phyloP scores from a whole-genome alignment of 2,113 vertebrate species.

The Tamias sibiricus region DNA sequence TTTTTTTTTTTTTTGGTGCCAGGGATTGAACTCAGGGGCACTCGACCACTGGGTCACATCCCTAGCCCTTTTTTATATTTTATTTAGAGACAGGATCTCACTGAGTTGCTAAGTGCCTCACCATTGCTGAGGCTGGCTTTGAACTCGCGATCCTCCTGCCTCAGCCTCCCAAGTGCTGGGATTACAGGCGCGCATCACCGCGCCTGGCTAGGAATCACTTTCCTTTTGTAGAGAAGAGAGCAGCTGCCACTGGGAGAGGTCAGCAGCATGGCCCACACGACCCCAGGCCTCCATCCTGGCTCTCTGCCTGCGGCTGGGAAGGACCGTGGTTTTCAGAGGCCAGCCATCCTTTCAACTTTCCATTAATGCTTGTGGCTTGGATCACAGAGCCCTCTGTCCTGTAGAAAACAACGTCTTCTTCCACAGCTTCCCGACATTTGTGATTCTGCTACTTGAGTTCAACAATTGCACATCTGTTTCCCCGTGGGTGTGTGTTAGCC shows the following conservation, averaged over 20 bases:
- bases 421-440: background rate
- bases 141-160: too few relatives aligned
- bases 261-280: accelerated
- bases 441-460: conserved; percentile 38
- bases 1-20: too few relatives aligned
- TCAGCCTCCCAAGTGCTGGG: too few relatives aligned
- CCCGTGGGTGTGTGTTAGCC: background rate
- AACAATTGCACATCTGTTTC: conserved; percentile 17
- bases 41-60: too few relatives aligned
- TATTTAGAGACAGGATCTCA: too few relatives aligned
- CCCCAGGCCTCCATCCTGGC: too few relatives aligned
- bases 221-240: background rate
- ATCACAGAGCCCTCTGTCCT: background rate
- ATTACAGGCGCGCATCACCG: too few relatives aligned
- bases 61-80: too few relatives aligned
- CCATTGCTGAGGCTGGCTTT: too few relatives aligned
- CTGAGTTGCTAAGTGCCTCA: too few relatives aligned
- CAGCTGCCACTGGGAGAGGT: background rate
- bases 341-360: background rate
- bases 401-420: background rate
- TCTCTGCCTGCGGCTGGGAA: background rate
- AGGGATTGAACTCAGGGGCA: too few relatives aligned
- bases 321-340: background rate
- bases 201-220: background rate
- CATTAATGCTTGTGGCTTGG: background rate